Base-by-base conservation (phyloP, 2,797 vertebrate species). In the Pagetopsis macropterus region DNA sequence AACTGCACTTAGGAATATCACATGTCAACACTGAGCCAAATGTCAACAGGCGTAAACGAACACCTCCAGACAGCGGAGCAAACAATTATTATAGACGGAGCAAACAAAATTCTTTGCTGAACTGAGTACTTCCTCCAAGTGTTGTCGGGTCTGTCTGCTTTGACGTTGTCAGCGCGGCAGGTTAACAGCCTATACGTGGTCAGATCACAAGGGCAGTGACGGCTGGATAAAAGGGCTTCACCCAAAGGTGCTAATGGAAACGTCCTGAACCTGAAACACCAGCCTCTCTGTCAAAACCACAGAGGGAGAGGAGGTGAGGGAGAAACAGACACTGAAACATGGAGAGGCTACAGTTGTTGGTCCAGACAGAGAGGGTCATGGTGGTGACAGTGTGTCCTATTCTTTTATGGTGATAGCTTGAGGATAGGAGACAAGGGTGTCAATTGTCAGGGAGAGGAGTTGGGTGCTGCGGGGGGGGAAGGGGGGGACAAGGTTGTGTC, bases 171-270 rank as follows among this genome's bases (percentile, higher is more conserved):
- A 78, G 70, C 2, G 68, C 13, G 58, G 62, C 69, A 21, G 76
- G 82, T 84, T 84, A 87, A 81, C 85, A 79, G 73, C 75, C 37
- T n/a, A 17, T 60, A 76, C 31, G 54, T 82, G 76, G 84, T 78
- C 75, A 85, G 65, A 89, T 85, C 80, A 85, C 80, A 85, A 76
- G 76, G 63, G 40, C 71, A 23, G 48, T 59, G 82, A 87, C 17
- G 50, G 60, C 81, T 13, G 55, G 75, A 89, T 92, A 80, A 91
- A 89, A 90, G 84, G 70, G 67, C 70, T 75, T 84, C 65, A 73
- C 88, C 86, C 75, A 87, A 91, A 93, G 87, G 91, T 92, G 89
- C 76, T 84, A 90, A 90, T 84, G 84, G 85, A 91, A 88, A 91
- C 15, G 31, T 82, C 79, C 78, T 83, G 68, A 83, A 75, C 54